Base-by-base conservation (phyloP, 1,140 invertebrate genomes). In the Megathymus violae region DNA sequence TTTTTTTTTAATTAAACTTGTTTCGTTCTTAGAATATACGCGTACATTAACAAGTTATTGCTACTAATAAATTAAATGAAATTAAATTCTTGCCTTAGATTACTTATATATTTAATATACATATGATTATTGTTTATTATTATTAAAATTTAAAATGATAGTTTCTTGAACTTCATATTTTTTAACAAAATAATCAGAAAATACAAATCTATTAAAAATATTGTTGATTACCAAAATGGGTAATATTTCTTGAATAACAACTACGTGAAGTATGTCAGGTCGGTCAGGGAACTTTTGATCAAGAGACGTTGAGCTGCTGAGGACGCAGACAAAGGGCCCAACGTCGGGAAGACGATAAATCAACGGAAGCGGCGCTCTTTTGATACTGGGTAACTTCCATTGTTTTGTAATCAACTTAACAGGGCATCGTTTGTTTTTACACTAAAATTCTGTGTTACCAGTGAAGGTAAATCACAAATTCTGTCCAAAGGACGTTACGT, bases 291-390 rank as follows among this genome's bases (percentile, higher is more conserved):
- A 70, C 70, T 73, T 74, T 80, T 79, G 76, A 82, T 79, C 70
- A 70, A 61, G 61, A 58, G 73, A 73, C 75, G 67, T 69, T 60
- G 64, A 73, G 59, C 47, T 38, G 74, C 51, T 69, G 48, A 64
- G 74, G 67, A 70, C 60, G 62, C 63, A 74, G 76, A 83, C 74
- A 85, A 78, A 81, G 77, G 59, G 70, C n/a, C 71, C 66, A 67
- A 66, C 72, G 78, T 74, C 70, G 64, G 71, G 72, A 76, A 69
- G 59, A 52, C 73, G 69, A 85, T 85, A 83, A 85, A 80, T 85
- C 77, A 81, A 78, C 78, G 67, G 71, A 78, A 74, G 77, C 82
- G 76, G 80, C 51, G 58, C 70, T 56, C 74, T 78, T 83, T 81
- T 78, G 71, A 80, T 83, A 76, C 74, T 69, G 38, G 7, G 17